These are phyloP conservation scores for Dermochelys coriacea DNA, from an alignment of 2,797 vertebrate species.

Conservation along the genomic window DNA sequence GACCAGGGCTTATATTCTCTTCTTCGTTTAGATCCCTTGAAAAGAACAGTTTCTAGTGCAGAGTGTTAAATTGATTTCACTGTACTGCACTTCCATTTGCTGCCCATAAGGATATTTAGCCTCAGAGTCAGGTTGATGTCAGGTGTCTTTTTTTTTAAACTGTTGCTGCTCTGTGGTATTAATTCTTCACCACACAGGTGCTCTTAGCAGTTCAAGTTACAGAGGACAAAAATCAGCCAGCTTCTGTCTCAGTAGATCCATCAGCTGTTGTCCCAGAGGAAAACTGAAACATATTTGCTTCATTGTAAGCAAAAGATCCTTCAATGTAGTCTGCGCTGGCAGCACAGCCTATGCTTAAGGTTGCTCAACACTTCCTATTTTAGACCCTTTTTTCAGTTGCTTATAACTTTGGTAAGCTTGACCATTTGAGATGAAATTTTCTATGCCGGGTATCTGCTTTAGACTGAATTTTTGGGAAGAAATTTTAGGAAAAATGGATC, in stretches of 20 bases:
- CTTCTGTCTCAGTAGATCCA: neutral
- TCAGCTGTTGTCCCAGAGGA: neutral
- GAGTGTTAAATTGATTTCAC: neutral
- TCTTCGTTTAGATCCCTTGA: neutral
- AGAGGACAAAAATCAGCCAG: neutral
- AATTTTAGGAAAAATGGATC: neutral
- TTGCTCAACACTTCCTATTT: neutral
- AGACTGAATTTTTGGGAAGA: neutral
- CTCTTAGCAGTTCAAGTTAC: neutral
- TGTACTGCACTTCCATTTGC: neutral
- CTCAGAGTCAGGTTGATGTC: neutral
- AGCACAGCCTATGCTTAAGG: neutral
- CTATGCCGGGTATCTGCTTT: neutral
- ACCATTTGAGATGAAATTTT: neutral
- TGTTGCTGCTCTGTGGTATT: accelerated
- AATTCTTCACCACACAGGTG: neutral
- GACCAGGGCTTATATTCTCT: neutral
- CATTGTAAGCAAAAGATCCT: neutral
- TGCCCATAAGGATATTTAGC: neutral
- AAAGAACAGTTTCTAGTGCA: neutral
- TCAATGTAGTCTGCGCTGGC: accelerated
- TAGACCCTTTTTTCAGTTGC: neutral
- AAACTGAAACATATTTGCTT: neutral
- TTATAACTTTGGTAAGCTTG: neutral
- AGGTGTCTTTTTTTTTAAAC: neutral